Evolutionary conservation across 2,888 invertebrate species (phyloP).

Genomic region (Drosophila setosimentum): DNA sequence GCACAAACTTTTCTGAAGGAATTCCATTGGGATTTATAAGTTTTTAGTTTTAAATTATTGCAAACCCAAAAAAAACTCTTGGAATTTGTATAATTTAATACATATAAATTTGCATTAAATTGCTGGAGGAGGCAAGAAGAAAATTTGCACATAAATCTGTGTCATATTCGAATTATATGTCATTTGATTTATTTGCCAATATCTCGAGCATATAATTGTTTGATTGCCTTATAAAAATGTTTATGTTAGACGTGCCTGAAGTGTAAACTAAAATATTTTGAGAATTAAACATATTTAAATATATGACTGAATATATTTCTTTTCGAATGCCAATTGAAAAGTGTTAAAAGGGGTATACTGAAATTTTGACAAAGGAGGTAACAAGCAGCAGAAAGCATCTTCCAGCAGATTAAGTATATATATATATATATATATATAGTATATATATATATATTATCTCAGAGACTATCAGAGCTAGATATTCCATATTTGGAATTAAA

Average conservation of each 20-base stretch:
- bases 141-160: background rate
- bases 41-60: background rate
- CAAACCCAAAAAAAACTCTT: background rate
- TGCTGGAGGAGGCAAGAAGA: background rate
- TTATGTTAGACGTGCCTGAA: background rate
- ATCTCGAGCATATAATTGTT: background rate
- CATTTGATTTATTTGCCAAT: constrained; percentile 8
- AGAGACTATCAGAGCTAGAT: background rate
- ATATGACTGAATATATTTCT: background rate
- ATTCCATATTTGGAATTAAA: background rate
- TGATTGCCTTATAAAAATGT: background rate
- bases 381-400: background rate
- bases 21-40: background rate
- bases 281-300: no score
- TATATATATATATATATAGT: background rate
- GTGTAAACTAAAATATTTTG: background rate
- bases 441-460: background rate
- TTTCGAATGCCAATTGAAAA: background rate
- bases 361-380: background rate
- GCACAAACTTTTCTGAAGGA: background rate
- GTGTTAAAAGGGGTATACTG: no score
- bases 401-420: background rate
- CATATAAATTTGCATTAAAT: background rate
- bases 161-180: background rate
- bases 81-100: background rate